Evolutionary conservation across 2,113 vertebrate species (phyloP).

Genomic region (Phainopepla nitens): DNA sequence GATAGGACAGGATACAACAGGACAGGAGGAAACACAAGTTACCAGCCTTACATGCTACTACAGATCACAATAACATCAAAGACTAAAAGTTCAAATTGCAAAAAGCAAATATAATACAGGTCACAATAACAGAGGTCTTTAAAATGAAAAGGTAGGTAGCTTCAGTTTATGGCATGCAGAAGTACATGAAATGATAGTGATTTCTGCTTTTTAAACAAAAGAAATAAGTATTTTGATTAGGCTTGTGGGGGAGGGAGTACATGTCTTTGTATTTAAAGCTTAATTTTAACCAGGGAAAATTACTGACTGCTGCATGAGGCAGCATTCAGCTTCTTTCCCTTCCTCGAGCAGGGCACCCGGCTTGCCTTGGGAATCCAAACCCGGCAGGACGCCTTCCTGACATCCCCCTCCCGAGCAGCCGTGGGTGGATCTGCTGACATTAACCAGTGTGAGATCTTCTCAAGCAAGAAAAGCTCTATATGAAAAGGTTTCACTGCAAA

Average conservation of each 20-base stretch:
- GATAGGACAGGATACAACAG: neutral
- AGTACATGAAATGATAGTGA: neutral
- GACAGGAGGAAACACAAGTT: neutral
- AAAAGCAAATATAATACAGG: neutral
- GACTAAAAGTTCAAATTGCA: neutral
- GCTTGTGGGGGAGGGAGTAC: neutral
- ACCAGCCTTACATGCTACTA: neutral
- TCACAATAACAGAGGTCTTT: neutral
- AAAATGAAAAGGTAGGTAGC: neutral
- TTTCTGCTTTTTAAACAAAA: neutral
- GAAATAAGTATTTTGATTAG: neutral
- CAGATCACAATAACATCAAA: neutral
- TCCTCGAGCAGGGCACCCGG: neutral
- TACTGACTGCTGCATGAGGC: neutral
- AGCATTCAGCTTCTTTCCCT: neutral
- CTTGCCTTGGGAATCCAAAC: neutral
- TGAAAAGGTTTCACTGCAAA: slow-evolving; percentile 24
- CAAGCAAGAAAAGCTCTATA: neutral
- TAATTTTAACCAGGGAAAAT: slow-evolving; percentile 37
- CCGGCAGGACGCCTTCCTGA: neutral
- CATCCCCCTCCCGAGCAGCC: slow-evolving; percentile 4
- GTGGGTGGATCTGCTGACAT: slow-evolving; percentile 46
- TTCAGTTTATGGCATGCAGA: neutral
- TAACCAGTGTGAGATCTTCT: slow-evolving; percentile 28
- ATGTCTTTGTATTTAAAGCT: neutral